Percentiles rank a stretch among this genome's conserved stretches.
These are phyloP conservation scores for Enteromius trimaculatus DNA, from an alignment of 2,797 vertebrate genomes.

Conservation along the genomic window DNA sequence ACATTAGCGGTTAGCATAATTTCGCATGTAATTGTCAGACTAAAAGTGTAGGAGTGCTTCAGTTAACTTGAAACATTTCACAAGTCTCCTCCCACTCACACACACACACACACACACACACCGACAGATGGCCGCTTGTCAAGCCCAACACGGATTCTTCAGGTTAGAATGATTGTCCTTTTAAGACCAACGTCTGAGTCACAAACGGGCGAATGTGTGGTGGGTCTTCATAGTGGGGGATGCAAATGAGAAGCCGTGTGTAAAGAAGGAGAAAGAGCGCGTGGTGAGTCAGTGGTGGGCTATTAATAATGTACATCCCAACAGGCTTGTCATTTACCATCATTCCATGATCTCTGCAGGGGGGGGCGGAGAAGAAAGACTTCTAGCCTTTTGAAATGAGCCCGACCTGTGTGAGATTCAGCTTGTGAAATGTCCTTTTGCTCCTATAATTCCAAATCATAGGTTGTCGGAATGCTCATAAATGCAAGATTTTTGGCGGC, in stretches of 20 bases:
- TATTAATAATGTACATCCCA: constrained; percentile 63
- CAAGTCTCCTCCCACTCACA: constrained; percentile 30
- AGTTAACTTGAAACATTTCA: constrained; percentile 29
- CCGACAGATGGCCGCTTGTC: constrained; percentile 28
- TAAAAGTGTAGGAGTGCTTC: constrained; percentile 19
- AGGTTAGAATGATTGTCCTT: constrained; percentile 40
- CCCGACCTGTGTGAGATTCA: constrained; percentile 48
- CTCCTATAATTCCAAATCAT: constrained; percentile 35
- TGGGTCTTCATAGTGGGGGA: constrained; percentile 30
- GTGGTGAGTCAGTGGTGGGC: constrained; percentile 46
- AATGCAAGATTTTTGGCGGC: background rate
- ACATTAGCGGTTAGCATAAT: constrained; percentile 22
- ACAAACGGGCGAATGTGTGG: constrained; percentile 2
- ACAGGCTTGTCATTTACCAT: constrained; percentile 59
- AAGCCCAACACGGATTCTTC: constrained; percentile 20
- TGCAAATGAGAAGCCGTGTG: constrained; percentile 54
- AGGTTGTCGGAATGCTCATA: constrained; percentile 1
- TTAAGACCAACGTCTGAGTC: constrained; percentile 15
- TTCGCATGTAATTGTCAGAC: constrained; percentile 6
- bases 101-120: constrained; percentile 1
- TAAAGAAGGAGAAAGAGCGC: constrained; percentile 12
- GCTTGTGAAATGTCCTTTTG: constrained; percentile 45
- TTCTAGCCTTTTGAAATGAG: constrained; percentile 58
- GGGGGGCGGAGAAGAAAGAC: constrained; percentile 53
- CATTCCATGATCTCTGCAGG: constrained; percentile 55